These are phyloP conservation scores for Montipora cactus DNA, from an alignment of 64 coral and sea anemone species.

Conservation along the genomic window DNA sequence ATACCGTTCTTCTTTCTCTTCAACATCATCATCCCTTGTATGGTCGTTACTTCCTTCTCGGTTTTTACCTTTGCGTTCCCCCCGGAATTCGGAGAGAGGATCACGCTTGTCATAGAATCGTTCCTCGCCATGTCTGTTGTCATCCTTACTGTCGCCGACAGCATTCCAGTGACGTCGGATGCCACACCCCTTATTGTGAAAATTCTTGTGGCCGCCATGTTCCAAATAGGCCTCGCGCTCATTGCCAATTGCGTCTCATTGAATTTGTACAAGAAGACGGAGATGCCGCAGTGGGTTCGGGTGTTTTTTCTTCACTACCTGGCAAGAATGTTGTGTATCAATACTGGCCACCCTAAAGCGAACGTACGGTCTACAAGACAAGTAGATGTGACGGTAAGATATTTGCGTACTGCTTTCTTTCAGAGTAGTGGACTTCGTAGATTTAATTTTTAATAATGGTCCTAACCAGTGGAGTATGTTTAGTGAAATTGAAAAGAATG, in stretches of 20 bases:
- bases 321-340: slow-evolving; percentile 73
- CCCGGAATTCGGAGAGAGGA: slow-evolving; percentile 86
- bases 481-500: too few relatives aligned
- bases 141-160: slow-evolving; percentile 78
- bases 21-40: slow-evolving; percentile 91
- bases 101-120: slow-evolving; percentile 91
- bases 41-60: slow-evolving; percentile 76
- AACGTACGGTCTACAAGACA: slow-evolving; percentile 15
- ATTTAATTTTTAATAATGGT: too few relatives aligned
- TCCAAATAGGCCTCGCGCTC: slow-evolving; percentile 80
- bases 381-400: slow-evolving; percentile 8
- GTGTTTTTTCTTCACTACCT: slow-evolving; percentile 86
- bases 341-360: slow-evolving; percentile 37
- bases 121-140: slow-evolving; percentile 90
- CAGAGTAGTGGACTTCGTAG: not conserved
- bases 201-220: slow-evolving; percentile 77
- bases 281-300: slow-evolving; percentile 85
- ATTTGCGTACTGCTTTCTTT: not conserved
- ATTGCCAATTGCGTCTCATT: slow-evolving; percentile 79
- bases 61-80: slow-evolving; percentile 84
- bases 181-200: slow-evolving; percentile 81
- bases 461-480: too few relatives aligned
- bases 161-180: slow-evolving; percentile 84
- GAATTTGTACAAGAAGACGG: slow-evolving; percentile 77
- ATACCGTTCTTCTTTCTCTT: slow-evolving; percentile 88